Evolutionary conservation across 92 coral and sea anemone genomes (phyloP), one percentile per base, ranked within the genome.

Genomic region (Epizoanthus rinbou): DNA sequence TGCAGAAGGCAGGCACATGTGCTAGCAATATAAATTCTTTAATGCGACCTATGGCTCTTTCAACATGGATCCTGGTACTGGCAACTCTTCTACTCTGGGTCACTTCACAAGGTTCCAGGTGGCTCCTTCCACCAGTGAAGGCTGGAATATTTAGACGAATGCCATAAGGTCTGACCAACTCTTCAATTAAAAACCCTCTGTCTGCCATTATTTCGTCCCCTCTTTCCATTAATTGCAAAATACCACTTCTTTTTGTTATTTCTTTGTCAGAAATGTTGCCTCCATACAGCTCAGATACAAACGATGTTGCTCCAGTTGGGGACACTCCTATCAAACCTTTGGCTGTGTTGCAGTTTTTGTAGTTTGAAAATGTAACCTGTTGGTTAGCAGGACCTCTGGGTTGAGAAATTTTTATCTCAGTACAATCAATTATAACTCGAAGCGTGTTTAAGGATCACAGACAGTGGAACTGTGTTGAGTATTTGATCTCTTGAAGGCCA

Each of bases 11-110:
- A 16, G 76, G 33, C 76, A 82, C 75, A 82, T 57, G 86, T 31
- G 86, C 70, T 33, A 82, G 75, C 22, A 70, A 22, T 71, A 69
- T 82, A 54, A 82, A 82, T 82, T 82, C 70, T 82, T 82, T 81
- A 45, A 81, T 41, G 54, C 63, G 76, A 43, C 76, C 85, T 45
- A 82, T 82, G 66, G 86, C 79, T 41, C 87, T 41, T 35, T 84
- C 87, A 60, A 84, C 81, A 25, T 84, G 87, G 81, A 84, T 73
- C 45, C 87, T 84, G 6, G 87, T 84, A 52, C 76, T 73, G 67
- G 81, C 69, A 84, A 84, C 69, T 66, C 87, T 73, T 64, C 81
- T 37, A 60, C 74, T 43, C 39, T 73, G 62, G 54, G 81, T 74
- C 31, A 84, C 87, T 84, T 74, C 74, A 73, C 75, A 72, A 39